Conservation (phyloP, 2,888 invertebrate genomes). For the Quadroppia sp. region DNA sequence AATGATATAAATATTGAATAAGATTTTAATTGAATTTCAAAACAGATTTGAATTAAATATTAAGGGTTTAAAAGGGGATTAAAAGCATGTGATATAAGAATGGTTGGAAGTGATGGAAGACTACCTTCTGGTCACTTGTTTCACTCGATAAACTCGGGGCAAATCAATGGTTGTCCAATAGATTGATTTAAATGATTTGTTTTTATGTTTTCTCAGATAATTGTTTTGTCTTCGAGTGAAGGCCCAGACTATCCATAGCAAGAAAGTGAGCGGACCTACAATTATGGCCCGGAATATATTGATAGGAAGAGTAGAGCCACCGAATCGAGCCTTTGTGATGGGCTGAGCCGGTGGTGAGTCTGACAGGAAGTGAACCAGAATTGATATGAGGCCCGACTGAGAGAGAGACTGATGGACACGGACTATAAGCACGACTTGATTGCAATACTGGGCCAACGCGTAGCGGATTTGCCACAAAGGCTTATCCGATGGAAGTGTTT, state of each 20-base stretch:
- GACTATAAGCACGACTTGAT: conserved; percentile 55
- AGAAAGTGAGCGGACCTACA: conserved; percentile 56
- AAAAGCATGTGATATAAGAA: too few relatives aligned
- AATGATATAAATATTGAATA: neutral
- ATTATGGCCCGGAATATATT: conserved; percentile 56
- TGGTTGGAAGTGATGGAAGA: neutral
- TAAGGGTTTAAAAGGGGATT: too few relatives aligned
- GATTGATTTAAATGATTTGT: conserved; percentile 41
- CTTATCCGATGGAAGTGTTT: conserved; percentile 53
- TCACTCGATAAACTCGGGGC: conserved; percentile 55
- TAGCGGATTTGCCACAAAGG: conserved; percentile 58
- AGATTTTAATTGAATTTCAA: neutral
- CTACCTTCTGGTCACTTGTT: conserved; percentile 58
- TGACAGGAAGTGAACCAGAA: conserved; percentile 47
- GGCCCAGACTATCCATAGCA: conserved; percentile 55
- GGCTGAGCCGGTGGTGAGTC: conserved; percentile 44
- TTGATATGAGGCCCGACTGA: conserved; percentile 57
- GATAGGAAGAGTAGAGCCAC: conserved; percentile 53
- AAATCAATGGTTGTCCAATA: conserved; percentile 47
- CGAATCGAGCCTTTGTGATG: conserved; percentile 52
- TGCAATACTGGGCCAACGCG: conserved; percentile 32
- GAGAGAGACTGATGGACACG: conserved; percentile 58
- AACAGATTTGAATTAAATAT: too few relatives aligned
- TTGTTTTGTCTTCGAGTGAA: conserved; percentile 55
- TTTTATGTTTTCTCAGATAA: conserved; percentile 49